Conservation (phyloP, 2,888 invertebrate genomes). For the Rosalia funebris region DNA sequence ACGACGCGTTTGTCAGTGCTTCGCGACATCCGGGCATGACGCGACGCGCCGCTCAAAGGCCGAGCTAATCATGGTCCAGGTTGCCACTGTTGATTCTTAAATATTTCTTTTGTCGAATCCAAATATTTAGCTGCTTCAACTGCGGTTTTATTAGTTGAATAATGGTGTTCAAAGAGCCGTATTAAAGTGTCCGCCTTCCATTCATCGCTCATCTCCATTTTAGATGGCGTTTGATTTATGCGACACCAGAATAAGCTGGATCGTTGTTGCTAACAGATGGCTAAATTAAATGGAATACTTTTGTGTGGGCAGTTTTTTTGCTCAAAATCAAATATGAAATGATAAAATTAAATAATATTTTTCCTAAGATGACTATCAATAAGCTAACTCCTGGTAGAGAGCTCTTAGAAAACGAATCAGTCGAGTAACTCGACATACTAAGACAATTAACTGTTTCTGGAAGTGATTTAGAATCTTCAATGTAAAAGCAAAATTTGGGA, state of each 20-base stretch:
- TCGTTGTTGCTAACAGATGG: not conserved
- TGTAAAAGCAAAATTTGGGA: too few species aligned
- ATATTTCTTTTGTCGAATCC: constrained; percentile 53
- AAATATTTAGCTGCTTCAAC: constrained; percentile 47
- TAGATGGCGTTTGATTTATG: constrained; percentile 32
- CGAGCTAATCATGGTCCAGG: constrained; percentile 51
- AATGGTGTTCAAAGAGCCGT: constrained; percentile 54
- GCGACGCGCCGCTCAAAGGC: constrained; percentile 18
- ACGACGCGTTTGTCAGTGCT: constrained; percentile 60
- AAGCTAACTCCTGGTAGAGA: too few species aligned
- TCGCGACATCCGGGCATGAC: constrained; percentile 58
- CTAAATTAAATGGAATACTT: too few species aligned
- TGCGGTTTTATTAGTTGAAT: constrained; percentile 54
- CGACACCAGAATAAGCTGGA: constrained; percentile 11
- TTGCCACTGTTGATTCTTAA: constrained; percentile 52
- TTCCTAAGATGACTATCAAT: too few species aligned
- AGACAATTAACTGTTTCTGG: too few species aligned
- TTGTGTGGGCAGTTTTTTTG: too few species aligned
- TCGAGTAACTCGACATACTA: too few species aligned
- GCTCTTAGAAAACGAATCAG: too few species aligned
- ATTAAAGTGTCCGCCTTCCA: constrained; percentile 55
- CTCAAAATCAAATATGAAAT: too few species aligned
- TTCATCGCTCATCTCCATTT: constrained; percentile 50
- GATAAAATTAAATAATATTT: too few species aligned
- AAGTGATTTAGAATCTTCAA: too few species aligned